A percentile compares a stretch with the other conserved stretches of the same genome.
Conservation (phyloP, 2,888 invertebrate species). For the Campoletis raptor region DNA sequence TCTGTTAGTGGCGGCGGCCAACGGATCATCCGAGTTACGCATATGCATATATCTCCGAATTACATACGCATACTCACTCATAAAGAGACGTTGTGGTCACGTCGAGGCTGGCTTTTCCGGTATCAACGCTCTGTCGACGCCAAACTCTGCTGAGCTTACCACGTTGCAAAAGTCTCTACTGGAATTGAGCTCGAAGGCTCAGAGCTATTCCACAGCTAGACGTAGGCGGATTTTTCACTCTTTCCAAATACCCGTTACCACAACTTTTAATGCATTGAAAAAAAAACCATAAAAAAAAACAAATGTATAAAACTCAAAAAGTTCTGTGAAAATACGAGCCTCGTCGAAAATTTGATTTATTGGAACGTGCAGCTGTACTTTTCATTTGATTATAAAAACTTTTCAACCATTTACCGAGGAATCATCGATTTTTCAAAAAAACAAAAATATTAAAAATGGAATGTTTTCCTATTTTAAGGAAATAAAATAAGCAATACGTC, state of each 20-base stretch:
- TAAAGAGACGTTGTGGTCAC: conserved; percentile 57
- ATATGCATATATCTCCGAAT: conserved; percentile 13
- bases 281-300: background rate
- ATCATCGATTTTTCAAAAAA: background rate
- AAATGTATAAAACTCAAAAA: background rate
- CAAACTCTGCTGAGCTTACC: conserved; percentile 46
- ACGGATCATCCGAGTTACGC: conserved; percentile 39
- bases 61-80: conserved; percentile 12
- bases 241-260: background rate
- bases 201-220: background rate
- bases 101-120: conserved; percentile 58
- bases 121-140: conserved; percentile 41
- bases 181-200: conserved; percentile 34
- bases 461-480: background rate
- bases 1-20: conserved; percentile 52
- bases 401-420: background rate
- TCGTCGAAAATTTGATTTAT: background rate
- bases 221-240: background rate
- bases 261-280: background rate
- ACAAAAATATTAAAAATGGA: background rate
- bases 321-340: background rate
- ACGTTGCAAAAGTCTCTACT: conserved; percentile 16
- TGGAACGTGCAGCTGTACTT: background rate
- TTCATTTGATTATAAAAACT: background rate
- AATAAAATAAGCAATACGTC: background rate